Conservation (phyloP, 30 jellyfish, hydroid and myxozoan genomes). For the Rhopilema esculentum region DNA sequence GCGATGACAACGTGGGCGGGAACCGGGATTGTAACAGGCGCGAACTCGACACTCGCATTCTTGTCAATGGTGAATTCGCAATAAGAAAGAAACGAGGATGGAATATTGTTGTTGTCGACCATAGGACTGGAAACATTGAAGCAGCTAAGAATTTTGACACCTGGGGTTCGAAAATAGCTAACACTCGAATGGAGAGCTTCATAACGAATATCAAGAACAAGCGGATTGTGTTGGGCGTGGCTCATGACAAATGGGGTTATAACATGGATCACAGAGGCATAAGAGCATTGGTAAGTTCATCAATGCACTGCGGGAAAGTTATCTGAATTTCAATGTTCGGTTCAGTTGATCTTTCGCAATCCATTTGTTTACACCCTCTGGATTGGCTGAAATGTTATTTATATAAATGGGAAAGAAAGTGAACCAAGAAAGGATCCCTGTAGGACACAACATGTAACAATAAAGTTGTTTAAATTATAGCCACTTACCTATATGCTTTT, state of each 20-base stretch:
- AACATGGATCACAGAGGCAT: not conserved
- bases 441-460: too few relatives aligned
- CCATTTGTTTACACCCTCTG: too few relatives aligned
- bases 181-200: not conserved
- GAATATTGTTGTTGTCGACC: conserved; percentile 54
- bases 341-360: too few relatives aligned
- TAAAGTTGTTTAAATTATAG: too few relatives aligned
- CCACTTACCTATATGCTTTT: too few relatives aligned
- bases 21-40: conserved; percentile 7
- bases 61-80: conserved; percentile 21
- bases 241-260: conserved; percentile 7
- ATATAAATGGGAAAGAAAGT: too few relatives aligned
- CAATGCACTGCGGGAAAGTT: not conserved
- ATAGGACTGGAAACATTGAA: conserved; percentile 35
- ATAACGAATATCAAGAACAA: not conserved
- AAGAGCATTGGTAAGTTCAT: conserved; percentile 18
- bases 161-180: not conserved
- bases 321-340: too few relatives aligned
- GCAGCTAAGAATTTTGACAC: conserved; percentile 26
- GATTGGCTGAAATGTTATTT: too few relatives aligned
- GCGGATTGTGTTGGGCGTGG: conserved; percentile 44
- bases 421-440: too few relatives aligned
- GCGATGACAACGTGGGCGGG: conserved; percentile 22
- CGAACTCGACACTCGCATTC: conserved; percentile 16
- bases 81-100: conserved; percentile 16